Evolutionary conservation across 2,797 vertebrate species (phyloP).

Genomic region (Acanthurus lineatus): DNA sequence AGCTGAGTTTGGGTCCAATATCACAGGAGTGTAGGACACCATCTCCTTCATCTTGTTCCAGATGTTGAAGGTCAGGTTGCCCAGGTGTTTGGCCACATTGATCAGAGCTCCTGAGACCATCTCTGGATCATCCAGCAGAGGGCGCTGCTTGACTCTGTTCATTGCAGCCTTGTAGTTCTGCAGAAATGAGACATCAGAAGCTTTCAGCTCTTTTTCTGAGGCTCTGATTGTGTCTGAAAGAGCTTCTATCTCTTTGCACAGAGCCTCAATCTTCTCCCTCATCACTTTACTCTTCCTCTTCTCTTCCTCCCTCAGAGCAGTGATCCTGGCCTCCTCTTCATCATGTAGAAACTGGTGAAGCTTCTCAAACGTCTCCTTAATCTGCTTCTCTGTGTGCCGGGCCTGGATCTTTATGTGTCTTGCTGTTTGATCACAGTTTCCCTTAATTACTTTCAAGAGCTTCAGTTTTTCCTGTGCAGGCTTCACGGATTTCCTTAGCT

Average conservation of each 20-base stretch:
- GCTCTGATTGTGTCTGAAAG: neutral
- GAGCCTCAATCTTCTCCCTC: neutral
- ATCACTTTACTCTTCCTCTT: conserved; percentile 10
- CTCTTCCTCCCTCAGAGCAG: conserved; percentile 29
- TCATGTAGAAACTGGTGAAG: neutral
- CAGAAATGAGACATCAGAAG: conserved; percentile 25
- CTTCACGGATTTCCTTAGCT: conserved; percentile 9
- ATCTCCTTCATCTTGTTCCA: conserved; percentile 36
- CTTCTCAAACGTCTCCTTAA: too few relatives aligned
- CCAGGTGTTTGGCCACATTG: conserved; percentile 1
- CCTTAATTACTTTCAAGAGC: neutral
- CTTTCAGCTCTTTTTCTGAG: conserved; percentile 29
- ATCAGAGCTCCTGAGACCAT: conserved; percentile 34
- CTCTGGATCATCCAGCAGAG: conserved; percentile 18
- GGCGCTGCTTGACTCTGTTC: neutral
- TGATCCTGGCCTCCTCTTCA: conserved; percentile 36
- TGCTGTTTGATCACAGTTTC: neutral
- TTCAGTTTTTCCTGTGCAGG: neutral
- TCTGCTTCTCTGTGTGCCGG: neutral
- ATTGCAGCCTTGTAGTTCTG: neutral
- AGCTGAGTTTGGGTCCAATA: too few relatives aligned
- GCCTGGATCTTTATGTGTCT: conserved; percentile 1
- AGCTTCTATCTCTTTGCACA: neutral
- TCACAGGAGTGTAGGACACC: too few relatives aligned
- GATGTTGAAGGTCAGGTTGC: conserved; percentile 61